These are phyloP conservation scores for Syngnathus floridae DNA, from an alignment of 2,113 vertebrate species.

Conservation along the genomic window DNA sequence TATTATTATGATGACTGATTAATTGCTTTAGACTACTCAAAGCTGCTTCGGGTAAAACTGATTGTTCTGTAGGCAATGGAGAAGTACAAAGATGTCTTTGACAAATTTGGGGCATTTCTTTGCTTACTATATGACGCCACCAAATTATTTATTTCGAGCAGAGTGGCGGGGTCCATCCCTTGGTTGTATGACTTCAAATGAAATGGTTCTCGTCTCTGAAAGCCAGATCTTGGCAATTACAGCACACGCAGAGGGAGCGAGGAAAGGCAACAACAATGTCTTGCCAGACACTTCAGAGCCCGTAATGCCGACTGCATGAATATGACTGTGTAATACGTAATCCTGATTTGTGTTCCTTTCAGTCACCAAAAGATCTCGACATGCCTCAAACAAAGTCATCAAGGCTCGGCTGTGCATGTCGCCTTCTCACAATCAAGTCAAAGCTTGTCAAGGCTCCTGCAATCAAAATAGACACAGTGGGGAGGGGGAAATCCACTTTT, in stretches of 20 bases:
- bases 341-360: slow-evolving; percentile 65
- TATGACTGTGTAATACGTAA: slow-evolving; percentile 64
- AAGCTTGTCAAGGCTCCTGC: slow-evolving; percentile 59
- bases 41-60: no score
- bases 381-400: slow-evolving; percentile 65
- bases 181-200: slow-evolving; percentile 25
- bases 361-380: slow-evolving; percentile 57
- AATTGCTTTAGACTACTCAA: slow-evolving; percentile 3
- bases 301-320: slow-evolving; percentile 59
- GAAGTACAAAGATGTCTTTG: slow-evolving; percentile 5
- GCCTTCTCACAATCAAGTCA: slow-evolving; percentile 57
- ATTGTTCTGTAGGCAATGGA: slow-evolving; percentile 1
- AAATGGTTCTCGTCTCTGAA: slow-evolving; percentile 47
- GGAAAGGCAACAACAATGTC: slow-evolving; percentile 36
- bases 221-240: slow-evolving; percentile 50
- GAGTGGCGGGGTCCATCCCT: slow-evolving; percentile 22
- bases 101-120: slow-evolving; percentile 12
- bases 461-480: slow-evolving; percentile 64
- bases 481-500: slow-evolving; percentile 61
- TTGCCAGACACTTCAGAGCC: slow-evolving; percentile 52
- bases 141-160: slow-evolving; percentile 6
- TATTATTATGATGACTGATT: slow-evolving; percentile 41
- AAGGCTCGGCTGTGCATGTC: slow-evolving; percentile 53
- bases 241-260: slow-evolving; percentile 24
- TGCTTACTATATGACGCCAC: neutral